phyloP scores from a whole-genome alignment of 2,797 vertebrate genomes.

The Natrix natrix region DNA sequence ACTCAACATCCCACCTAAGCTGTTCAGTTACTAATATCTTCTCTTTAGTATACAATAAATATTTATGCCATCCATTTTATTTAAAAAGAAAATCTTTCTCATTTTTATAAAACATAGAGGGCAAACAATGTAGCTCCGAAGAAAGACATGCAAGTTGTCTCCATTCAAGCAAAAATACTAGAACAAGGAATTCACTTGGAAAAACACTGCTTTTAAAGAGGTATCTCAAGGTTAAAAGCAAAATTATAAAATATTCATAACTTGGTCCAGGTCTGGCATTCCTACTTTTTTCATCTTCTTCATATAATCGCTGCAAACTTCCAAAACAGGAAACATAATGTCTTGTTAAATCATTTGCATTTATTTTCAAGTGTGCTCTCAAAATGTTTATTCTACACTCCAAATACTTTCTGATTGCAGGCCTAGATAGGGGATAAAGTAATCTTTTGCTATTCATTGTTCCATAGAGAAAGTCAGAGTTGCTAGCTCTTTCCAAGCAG shows the following conservation, averaged over 20 bases:
- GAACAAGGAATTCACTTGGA: neutral
- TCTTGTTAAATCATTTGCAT: neutral
- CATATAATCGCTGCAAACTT: neutral
- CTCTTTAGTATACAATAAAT: neutral
- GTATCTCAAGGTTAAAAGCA: conserved; percentile 13
- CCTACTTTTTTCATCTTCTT: conserved; percentile 15
- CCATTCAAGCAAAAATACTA: conserved; percentile 4
- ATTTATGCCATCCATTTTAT: neutral
- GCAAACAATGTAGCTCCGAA: neutral
- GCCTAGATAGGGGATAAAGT: conserved; percentile 1
- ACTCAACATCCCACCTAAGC: neutral
- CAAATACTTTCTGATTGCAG: conserved; percentile 13
- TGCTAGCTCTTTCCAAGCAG: neutral
- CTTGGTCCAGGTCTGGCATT: neutral
- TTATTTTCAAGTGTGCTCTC: neutral
- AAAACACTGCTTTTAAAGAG: neutral
- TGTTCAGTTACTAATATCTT: neutral
- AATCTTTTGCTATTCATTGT: neutral
- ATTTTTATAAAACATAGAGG: neutral
- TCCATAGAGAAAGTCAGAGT: neutral
- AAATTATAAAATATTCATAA: conserved; percentile 15
- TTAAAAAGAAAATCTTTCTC: neutral
- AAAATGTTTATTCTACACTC: neutral
- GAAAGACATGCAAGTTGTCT: neutral
- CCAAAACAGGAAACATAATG: neutral